These are phyloP conservation scores for Paracanthobrama guichenoti DNA, from an alignment of 2,113 vertebrate species.

Conservation along the genomic window DNA sequence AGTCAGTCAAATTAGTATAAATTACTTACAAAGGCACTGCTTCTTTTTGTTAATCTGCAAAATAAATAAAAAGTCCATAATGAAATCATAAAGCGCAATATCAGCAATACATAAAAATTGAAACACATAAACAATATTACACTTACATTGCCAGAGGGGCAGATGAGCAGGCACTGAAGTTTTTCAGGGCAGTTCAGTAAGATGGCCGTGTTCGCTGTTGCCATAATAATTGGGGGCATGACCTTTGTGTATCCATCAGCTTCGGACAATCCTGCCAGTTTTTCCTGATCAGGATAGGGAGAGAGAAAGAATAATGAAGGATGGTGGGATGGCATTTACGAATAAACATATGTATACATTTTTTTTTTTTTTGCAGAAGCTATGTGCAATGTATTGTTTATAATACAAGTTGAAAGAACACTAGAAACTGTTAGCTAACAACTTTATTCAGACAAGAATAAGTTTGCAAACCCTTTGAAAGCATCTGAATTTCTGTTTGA, in stretches of 20 bases:
- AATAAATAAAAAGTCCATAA: background rate
- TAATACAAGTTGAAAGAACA: too few relatives aligned
- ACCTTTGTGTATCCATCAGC: rapidly evolving
- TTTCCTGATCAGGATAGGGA: background rate
- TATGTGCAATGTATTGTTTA: too few relatives aligned
- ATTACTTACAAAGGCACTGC: background rate
- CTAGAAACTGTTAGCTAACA: too few relatives aligned
- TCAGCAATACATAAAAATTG: background rate
- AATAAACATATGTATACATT: too few relatives aligned
- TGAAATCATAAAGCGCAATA: background rate
- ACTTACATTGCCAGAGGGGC: background rate
- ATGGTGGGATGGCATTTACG: background rate
- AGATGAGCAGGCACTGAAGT: background rate
- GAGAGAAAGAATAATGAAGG: background rate
- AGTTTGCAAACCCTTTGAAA: too few relatives aligned
- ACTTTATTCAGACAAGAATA: too few relatives aligned
- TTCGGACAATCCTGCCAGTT: background rate
- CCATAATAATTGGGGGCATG: background rate
- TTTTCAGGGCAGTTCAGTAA: background rate
- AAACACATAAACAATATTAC: background rate
- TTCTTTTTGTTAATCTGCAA: background rate
- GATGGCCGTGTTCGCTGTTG: background rate
- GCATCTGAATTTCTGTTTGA: too few relatives aligned
- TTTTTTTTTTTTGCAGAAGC: too few relatives aligned
- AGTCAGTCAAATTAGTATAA: background rate